A percentile compares a stretch with the other conserved stretches of the same genome.
Evolutionary conservation across 2,888 invertebrate genomes (phyloP).

Genomic region (Mythimna vitellina): DNA sequence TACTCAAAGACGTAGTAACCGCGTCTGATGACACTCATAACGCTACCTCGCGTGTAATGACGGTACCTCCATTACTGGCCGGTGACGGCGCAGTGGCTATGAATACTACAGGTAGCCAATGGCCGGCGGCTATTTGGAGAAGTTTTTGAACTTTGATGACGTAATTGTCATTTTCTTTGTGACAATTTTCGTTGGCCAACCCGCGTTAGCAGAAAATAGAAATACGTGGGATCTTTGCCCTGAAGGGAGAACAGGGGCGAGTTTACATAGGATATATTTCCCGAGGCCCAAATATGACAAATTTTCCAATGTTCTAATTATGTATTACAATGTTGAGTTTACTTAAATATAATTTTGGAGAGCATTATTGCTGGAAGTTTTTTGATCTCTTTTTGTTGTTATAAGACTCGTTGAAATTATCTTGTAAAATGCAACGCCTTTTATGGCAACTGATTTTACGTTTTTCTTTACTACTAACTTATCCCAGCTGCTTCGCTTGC

Average conservation of each 20-base stretch:
- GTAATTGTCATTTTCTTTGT: slow-evolving; percentile 4
- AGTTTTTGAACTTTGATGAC: slow-evolving; percentile 27
- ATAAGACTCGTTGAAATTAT: too few relatives aligned
- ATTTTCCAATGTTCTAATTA: too few relatives aligned
- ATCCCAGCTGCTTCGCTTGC: too few relatives aligned
- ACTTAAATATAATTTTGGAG: too few relatives aligned
- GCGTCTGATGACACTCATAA: slow-evolving; percentile 63
- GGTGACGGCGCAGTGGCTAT: slow-evolving; percentile 46
- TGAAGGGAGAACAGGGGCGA: neutral
- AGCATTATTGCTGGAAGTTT: too few relatives aligned
- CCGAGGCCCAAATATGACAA: too few relatives aligned
- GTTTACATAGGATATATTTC: too few relatives aligned
- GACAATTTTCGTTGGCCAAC: neutral
- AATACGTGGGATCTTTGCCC: neutral
- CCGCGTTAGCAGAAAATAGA: neutral
- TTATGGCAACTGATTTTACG: too few relatives aligned
- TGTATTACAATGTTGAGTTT: too few relatives aligned
- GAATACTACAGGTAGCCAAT: slow-evolving; percentile 35
- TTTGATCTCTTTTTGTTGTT: too few relatives aligned
- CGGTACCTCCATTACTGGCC: slow-evolving; percentile 55
- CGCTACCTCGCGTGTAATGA: slow-evolving; percentile 63
- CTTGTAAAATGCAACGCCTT: too few relatives aligned
- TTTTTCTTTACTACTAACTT: too few relatives aligned
- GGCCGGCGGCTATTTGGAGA: slow-evolving; percentile 24
- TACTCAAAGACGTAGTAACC: slow-evolving; percentile 68